Base-by-base conservation (phyloP, 2,888 invertebrate species). In the Heliconius aoede region DNA sequence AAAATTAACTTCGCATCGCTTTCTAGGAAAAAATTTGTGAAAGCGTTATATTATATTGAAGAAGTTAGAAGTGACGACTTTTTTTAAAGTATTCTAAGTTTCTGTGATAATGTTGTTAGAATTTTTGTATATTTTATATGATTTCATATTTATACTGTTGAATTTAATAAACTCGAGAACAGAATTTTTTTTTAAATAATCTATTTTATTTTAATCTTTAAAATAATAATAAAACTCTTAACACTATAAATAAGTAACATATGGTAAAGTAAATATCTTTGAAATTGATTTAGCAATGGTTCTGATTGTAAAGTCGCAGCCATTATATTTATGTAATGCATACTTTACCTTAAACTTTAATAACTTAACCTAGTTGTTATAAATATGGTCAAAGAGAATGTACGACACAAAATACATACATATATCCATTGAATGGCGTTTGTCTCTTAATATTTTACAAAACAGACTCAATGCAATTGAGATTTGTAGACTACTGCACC, bases 31-130 rank as follows among this genome's bases (percentile, higher is more conserved):
- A 51, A 72, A 78, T 76, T 80, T 74, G 81, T 82, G 83, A 82
- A 71, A 76, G 76, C 69, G 72, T 76, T 71, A 55, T 55, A n/a
- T 73, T 76, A 80, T 82, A 80, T 81, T 78, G 71, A 78, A 78
- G 75, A 75, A 69, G 61, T 58, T 78, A 65, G 32, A 78, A 72
- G 64, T 80, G 71, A 78, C 64, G 40, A 75, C 64, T 40, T 32
- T 75, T 73, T 77, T 78, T 64, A 74, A 73, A 80, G 76, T 79
- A 81, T 76, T 82, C 78, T 86, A 85, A 83, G 80, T 81, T 86
- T 88, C 91, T 92, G 92, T 92, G 91, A 92, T 92, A 92, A 87
- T 84, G 81, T 83, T 73, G 78, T 77, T 79, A 78, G 78, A 79
- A 75, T 80, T 69, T 77, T 64, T 77, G 65, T 72, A 67, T 76